Base-by-base conservation (phyloP, 2,888 invertebrate species). In the Parnassius apollo region DNA sequence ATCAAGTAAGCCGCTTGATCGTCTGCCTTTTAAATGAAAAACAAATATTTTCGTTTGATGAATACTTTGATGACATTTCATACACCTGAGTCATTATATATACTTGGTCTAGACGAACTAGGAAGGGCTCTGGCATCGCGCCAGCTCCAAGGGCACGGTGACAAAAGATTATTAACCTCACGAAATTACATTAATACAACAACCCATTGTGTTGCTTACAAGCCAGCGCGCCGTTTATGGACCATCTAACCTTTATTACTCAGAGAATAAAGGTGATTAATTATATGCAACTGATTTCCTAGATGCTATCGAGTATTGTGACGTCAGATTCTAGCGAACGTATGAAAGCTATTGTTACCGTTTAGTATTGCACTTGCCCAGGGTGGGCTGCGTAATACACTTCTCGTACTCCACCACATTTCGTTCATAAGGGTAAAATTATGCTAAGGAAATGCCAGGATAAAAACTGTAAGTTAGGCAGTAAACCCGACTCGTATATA, bases 141-240 rank as follows among this genome's bases (percentile, higher is more conserved):
- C 73, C 76, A 73, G 61, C 60, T 45, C 57, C 57, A 74, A 75
- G 75, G 75, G 73, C 68, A 71, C 51, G 22, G 69, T 67, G 71
- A 84, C 83, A 82, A 85, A 82, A 76, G 80, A 83, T 76, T 79
- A 69, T 80, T 81, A 82, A 83, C 86, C 85, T 81, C 68, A 76
- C 68, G 72, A 73, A 69, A 68, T 45, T 50, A n/a, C 55, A 48
- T 51, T 50, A 58, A 44, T 11, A 49, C 62, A 59, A 59, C 13
- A 55, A n/a, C 53, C 59, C 56, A 63, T 63, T 63, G 63, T 62
- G 13, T 22, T 18, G 9, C 25, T 12, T 49, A 13, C 49, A 4
- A 10, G 18, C 35, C 55, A 45, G 25, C 42, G 12, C 35, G 42
- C 61, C 57, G 1, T 51, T 56, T 63, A 46, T 51, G 63, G 59